These are phyloP conservation scores for Crepidodera aurea DNA, from an alignment of 2,888 invertebrate species.

Conservation along the genomic window DNA sequence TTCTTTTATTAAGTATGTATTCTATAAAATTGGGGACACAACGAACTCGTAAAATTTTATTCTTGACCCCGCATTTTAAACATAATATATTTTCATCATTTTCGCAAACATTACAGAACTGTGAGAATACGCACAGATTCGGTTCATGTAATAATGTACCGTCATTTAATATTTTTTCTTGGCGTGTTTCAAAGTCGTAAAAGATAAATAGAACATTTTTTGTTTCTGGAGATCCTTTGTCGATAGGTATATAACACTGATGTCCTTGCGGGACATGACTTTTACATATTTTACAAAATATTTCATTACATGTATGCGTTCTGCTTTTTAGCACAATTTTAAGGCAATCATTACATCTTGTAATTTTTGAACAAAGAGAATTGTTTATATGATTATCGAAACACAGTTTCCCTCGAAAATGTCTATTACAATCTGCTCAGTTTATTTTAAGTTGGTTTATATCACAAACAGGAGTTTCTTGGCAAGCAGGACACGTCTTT, in stretches of 20 bases:
- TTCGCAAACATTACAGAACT: slow-evolving; percentile 18
- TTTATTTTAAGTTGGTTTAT: not conserved
- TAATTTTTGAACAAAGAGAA: not conserved
- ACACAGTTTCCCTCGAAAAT: not conserved
- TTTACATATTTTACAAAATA: slow-evolving; percentile 30
- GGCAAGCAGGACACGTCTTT: slow-evolving; percentile 20
- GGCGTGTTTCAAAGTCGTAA: slow-evolving; percentile 40
- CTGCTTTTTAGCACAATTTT: not conserved
- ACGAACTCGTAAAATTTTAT: not conserved
- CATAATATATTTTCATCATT: not conserved
- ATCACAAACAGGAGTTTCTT: not conserved
- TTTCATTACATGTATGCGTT: not conserved
- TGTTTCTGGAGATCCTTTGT: slow-evolving; percentile 6
- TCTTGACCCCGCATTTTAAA: slow-evolving; percentile 3
- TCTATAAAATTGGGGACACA: not conserved
- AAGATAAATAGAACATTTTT: slow-evolving; percentile 37
- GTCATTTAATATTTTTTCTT: slow-evolving; percentile 25
- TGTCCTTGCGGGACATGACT: slow-evolving; percentile 19
- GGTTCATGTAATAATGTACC: slow-evolving; percentile 31
- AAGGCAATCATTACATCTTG: not conserved
- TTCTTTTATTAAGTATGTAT: not conserved
- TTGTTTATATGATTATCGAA: not conserved
- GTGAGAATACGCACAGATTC: slow-evolving; percentile 36
- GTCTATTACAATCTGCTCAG: not conserved
- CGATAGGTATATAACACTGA: slow-evolving; percentile 31